Conservation (phyloP, 1,140 invertebrate species). For the Wasmannia auropunctata region DNA sequence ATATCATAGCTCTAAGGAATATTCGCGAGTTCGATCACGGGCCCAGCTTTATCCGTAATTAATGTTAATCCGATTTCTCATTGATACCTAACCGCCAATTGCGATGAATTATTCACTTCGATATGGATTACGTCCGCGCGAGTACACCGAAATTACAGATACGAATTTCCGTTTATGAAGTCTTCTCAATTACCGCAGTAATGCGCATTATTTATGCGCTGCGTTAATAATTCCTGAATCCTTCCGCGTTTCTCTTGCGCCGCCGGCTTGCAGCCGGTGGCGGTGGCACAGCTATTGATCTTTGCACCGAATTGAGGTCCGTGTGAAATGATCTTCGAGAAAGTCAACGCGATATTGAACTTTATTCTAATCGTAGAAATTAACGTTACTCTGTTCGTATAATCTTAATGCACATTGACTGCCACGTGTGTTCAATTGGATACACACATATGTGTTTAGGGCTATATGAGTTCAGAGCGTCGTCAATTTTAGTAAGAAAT, state of each 20-base stretch:
- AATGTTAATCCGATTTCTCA: slow-evolving; percentile 32
- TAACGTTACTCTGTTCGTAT: not conserved
- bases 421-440: too few species aligned
- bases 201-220: slow-evolving; percentile 10
- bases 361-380: not conserved
- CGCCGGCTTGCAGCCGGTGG: not conserved
- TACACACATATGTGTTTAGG: too few species aligned
- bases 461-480: too few species aligned
- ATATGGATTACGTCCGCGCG: slow-evolving; percentile 20
- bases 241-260: not conserved
- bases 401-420: too few species aligned
- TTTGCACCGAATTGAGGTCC: not conserved
- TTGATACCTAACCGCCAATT: slow-evolving; percentile 26
- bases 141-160: not conserved
- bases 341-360: not conserved
- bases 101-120: slow-evolving; percentile 24
- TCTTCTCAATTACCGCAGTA: slow-evolving; percentile 18
- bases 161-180: slow-evolving; percentile 25
- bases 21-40: not conserved
- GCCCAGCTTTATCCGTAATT: slow-evolving; percentile 6
- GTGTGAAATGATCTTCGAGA: not conserved
- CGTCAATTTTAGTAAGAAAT: too few species aligned
- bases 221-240: slow-evolving; percentile 18
- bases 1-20: not conserved
- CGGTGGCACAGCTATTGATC: not conserved